These are phyloP conservation scores for Drosophila paracracens DNA, from an alignment of 2,888 invertebrate genomes.

Conservation along the genomic window DNA sequence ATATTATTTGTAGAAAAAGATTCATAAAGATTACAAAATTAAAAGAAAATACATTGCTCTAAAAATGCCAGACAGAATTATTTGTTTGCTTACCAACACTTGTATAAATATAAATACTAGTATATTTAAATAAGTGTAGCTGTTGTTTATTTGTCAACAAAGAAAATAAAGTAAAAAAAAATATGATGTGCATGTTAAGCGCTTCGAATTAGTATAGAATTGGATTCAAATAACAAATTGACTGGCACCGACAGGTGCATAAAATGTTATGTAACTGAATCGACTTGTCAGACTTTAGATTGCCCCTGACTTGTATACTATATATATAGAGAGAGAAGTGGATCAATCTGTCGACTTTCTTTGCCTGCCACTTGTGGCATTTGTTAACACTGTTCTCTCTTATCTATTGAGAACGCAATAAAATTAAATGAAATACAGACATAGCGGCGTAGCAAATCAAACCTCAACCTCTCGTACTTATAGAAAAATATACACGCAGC, in stretches of 20 bases:
- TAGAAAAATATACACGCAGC: neutral
- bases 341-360: constrained; percentile 5
- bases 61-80: neutral
- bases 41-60: neutral
- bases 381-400: constrained; percentile 52
- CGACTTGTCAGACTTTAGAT: constrained; percentile 6
- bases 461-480: constrained; percentile 6
- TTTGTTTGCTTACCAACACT: neutral
- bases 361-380: constrained; percentile 5
- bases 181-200: neutral
- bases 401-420: constrained; percentile 49
- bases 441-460: constrained; percentile 42
- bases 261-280: constrained; percentile 41
- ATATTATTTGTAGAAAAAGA: neutral
- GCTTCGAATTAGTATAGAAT: constrained; percentile 29
- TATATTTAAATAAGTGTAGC: neutral
- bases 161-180: neutral
- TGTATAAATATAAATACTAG: neutral
- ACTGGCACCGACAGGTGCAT: constrained; percentile 42
- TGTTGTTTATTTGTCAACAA: neutral
- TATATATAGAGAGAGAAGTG: neutral
- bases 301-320: neutral
- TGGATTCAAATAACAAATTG: constrained; percentile 52
- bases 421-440: constrained; percentile 27
- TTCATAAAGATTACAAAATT: neutral